Evolutionary conservation across 1,140 invertebrate species (phyloP), one percentile per base, ranked within the genome.

Genomic region (Drosophila lowei): DNA sequence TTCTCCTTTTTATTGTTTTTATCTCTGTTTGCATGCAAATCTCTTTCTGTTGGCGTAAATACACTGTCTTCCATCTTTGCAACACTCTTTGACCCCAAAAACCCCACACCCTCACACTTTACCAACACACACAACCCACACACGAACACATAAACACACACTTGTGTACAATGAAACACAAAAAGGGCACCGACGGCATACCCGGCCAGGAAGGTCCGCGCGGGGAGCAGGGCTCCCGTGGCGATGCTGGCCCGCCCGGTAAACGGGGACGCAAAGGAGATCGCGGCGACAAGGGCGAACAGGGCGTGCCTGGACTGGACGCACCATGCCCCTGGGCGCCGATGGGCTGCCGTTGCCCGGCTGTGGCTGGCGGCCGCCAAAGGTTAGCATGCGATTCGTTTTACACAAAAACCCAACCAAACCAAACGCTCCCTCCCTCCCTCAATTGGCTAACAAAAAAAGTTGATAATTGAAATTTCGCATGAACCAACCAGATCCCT

Each of bases 271-370:
- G 96, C 74, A 97, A 96, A 92, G 98, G 98, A 59, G 96, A 97
- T 90, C 95, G 95, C 90, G 97, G 97, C 56, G 94, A 96, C 81
- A 97, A 98, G 93, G 98, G 98, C 57, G 97, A 98, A 88, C 97
- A 98, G 92, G 90, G 90, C 77, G 97, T 98, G 71, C 98, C 98
- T 13, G 98, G 98, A 62, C 92, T 99, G 67, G 98, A 99, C 92
- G 98, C 98, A 41, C 98, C 98, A 2, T 99, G 98, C 94, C 98
- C 58, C 93, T 98, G 50, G 98, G 98, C 50, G 94, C 95, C 15
- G 98, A 99, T 92, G 98, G 98, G 63, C 93, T 99, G 78, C 98
- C 98, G 61, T 92, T 99, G 77, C 96, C 97, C 25, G 98, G 97
- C 72, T 99, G 98, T 93, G 97, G 97, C 66, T 98, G 97, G 97